Percentiles rank a stretch among this genome's conserved stretches.
phyloP scores from a whole-genome alignment of 64 coral and sea anemone species.

The Pocillopora damicornis region DNA sequence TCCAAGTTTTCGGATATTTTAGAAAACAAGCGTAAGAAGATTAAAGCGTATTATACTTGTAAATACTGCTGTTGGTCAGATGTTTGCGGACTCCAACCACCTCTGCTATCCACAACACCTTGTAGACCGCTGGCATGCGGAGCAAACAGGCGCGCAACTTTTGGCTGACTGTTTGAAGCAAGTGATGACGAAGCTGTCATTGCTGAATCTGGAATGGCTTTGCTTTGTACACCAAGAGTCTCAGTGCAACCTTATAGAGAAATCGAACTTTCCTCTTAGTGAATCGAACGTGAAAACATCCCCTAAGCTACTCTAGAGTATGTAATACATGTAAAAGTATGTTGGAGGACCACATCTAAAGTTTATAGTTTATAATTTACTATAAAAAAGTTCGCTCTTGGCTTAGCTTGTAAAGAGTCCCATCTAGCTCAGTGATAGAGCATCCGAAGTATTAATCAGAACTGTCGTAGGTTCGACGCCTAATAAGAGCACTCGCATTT shows the following conservation, averaged over 20 bases:
- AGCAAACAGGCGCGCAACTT: conserved; percentile 55
- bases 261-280: not conserved
- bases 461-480: too few relatives aligned
- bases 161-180: conserved; percentile 37
- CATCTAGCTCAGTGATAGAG: too few relatives aligned
- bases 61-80: conserved; percentile 78
- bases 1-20: too few relatives aligned
- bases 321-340: too few relatives aligned
- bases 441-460: too few relatives aligned
- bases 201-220: conserved; percentile 63
- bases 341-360: too few relatives aligned
- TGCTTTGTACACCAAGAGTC: conserved; percentile 74
- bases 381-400: too few relatives aligned
- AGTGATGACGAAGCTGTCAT: conserved; percentile 79
- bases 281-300: not conserved
- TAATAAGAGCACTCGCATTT: too few relatives aligned
- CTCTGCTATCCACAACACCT: conserved; percentile 72
- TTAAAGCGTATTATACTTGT: conserved; percentile 37
- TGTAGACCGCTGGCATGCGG: conserved; percentile 44
- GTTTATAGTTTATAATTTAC: too few relatives aligned
- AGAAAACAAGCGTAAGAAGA: too few relatives aligned
- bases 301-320: too few relatives aligned
- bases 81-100: conserved; percentile 81
- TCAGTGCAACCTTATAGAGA: conserved; percentile 65
- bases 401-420: too few relatives aligned